phyloP scores from a whole-genome alignment of 64 coral and sea anemone genomes.

The Hydrozoanthus tunicans region DNA sequence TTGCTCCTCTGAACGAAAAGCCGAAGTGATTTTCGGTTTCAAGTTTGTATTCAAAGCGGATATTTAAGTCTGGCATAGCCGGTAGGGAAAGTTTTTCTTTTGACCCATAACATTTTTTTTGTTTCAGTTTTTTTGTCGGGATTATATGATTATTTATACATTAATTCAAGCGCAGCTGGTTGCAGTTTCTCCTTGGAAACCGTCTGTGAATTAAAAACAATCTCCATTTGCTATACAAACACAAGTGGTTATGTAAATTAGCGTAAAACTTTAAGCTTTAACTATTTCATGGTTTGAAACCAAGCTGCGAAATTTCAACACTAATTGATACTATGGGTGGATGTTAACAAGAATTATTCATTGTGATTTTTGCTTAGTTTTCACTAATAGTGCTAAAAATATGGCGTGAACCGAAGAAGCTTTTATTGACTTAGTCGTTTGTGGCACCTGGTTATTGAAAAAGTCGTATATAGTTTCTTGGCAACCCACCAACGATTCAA shows the following conservation, averaged over 20 bases:
- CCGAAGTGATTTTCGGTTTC: too few relatives aligned
- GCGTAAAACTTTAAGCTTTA: background rate
- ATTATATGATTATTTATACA: background rate
- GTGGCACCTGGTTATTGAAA: conserved; percentile 1
- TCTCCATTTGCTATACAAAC: conserved; percentile 29
- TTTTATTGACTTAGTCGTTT: conserved; percentile 32
- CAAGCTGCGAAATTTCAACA: background rate
- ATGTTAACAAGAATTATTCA: background rate
- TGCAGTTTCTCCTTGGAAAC: background rate
- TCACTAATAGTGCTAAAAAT: background rate
- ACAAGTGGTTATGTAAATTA: conserved; percentile 43
- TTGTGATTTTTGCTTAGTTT: background rate
- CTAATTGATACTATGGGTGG: background rate
- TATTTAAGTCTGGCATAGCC: too few relatives aligned
- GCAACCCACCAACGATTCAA: background rate
- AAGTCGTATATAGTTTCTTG: background rate
- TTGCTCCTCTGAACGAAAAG: too few relatives aligned
- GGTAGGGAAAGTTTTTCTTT: background rate
- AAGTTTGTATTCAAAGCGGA: too few relatives aligned
- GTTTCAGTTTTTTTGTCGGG: background rate
- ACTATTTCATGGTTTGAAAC: background rate
- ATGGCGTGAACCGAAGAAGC: background rate
- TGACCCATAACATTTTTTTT: background rate
- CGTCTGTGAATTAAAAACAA: background rate
- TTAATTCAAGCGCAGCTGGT: background rate